These are phyloP conservation scores for Pachyuromys duprasi DNA, from an alignment of 2,797 vertebrate genomes.

Conservation along the genomic window DNA sequence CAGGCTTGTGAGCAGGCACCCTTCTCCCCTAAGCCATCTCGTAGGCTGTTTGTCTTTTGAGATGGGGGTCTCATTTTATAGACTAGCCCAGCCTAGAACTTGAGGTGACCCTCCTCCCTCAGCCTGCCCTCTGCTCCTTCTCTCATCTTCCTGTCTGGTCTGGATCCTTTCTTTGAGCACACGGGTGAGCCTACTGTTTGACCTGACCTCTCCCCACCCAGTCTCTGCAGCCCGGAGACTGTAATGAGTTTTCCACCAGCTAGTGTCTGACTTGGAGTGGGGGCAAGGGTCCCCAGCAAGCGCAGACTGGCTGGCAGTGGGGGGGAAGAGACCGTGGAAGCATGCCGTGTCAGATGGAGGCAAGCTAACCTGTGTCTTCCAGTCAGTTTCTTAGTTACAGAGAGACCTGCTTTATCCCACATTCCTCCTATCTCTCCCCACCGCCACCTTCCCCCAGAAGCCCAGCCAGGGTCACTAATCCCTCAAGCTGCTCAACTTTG, in stretches of 20 bases:
- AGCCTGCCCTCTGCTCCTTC: not conserved
- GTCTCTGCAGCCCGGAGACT: not conserved
- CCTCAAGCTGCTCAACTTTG: constrained; percentile 31
- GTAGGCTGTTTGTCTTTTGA: not conserved
- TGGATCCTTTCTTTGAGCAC: constrained; percentile 17
- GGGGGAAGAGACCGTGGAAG: not conserved
- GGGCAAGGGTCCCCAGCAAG: not conserved
- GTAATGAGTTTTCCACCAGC: not conserved
- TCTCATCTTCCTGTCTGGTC: not conserved
- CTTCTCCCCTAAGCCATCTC: not conserved
- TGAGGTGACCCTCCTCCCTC: not conserved
- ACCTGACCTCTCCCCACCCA: not conserved
- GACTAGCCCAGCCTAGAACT: not conserved
- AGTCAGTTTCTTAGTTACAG: not conserved
- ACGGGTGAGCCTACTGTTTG: not conserved
- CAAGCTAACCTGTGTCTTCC: not conserved
- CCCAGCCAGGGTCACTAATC: constrained; percentile 27
- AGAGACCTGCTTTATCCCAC: not conserved
- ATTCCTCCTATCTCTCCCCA: not conserved
- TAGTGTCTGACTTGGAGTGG: not conserved
- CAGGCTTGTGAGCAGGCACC: not conserved
- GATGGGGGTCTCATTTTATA: not conserved
- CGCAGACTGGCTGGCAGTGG: not conserved
- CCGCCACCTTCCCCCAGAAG: not conserved
- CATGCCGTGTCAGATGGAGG: not conserved